Evolutionary conservation across 2,797 vertebrate species (phyloP).

Genomic region (Enoplosus armatus): DNA sequence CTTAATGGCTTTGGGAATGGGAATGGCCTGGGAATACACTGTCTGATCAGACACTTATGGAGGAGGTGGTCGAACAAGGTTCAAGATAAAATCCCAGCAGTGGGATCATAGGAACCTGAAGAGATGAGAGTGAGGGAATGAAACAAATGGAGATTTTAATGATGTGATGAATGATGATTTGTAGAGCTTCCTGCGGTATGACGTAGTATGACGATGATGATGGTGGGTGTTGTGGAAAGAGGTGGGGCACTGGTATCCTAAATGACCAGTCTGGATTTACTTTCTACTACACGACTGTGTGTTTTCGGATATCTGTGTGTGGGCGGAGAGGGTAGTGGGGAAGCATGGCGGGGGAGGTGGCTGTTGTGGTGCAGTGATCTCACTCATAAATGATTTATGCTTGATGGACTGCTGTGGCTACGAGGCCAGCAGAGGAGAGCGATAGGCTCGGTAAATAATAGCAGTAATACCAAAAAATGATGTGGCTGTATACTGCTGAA

Average conservation of each 20-base stretch:
- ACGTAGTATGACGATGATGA: neutral
- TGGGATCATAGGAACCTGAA: slow-evolving; percentile 1
- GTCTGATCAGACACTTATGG: slow-evolving; percentile 57
- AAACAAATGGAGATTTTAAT: neutral
- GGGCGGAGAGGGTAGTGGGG: slow-evolving; percentile 27
- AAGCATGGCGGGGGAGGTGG: slow-evolving; percentile 29
- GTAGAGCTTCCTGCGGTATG: slow-evolving; percentile 34
- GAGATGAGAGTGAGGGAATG: slow-evolving; percentile 10
- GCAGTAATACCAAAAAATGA: slow-evolving; percentile 58
- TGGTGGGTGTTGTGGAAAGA: slow-evolving; percentile 15
- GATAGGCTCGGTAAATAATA: slow-evolving; percentile 70
- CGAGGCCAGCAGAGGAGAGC: slow-evolving; percentile 31
- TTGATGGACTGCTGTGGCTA: slow-evolving; percentile 66
- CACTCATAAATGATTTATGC: slow-evolving; percentile 79
- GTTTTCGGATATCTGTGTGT: slow-evolving; percentile 48
- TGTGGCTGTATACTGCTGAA: slow-evolving; percentile 37
- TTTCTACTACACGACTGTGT: slow-evolving; percentile 43
- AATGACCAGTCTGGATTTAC: slow-evolving; percentile 42
- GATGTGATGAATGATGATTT: too few relatives aligned
- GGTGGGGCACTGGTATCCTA: slow-evolving; percentile 7
- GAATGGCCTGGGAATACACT: slow-evolving; percentile 59
- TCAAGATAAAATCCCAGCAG: slow-evolving; percentile 5
- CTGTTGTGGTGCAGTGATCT: slow-evolving; percentile 76
- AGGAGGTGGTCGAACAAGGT: slow-evolving; percentile 21
- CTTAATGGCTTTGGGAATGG: slow-evolving; percentile 68